A percentile compares a stretch with the other conserved stretches of the same genome.
Evolutionary conservation across 2,113 vertebrate species (phyloP).

Genomic region (Sorex fumeus): DNA sequence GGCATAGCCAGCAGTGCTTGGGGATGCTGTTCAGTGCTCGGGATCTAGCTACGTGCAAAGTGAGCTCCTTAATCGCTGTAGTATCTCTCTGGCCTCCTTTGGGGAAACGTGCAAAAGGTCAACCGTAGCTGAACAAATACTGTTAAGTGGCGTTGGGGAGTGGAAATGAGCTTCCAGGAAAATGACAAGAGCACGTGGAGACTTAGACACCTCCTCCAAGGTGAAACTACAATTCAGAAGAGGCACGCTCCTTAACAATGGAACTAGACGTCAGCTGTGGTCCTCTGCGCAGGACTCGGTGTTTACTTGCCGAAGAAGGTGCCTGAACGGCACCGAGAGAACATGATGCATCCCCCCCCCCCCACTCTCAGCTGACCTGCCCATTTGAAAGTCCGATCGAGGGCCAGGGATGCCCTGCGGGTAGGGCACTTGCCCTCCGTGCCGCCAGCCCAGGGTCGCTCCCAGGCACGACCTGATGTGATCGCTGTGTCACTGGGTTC

Average conservation of each 20-base stretch:
- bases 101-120: not conserved
- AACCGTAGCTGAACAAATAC: constrained; percentile 47
- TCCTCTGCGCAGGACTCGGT: not conserved
- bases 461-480: not conserved
- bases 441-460: no score
- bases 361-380: not conserved
- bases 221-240: not conserved
- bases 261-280: not conserved
- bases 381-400: not conserved
- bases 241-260: not conserved
- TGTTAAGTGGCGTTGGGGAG: constrained; percentile 8
- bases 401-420: no score
- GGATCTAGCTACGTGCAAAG: no score
- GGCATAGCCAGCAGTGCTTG: not conserved
- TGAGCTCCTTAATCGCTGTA: no score
- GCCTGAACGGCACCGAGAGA: not conserved
- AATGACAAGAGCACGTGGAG: not conserved
- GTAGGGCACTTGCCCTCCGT: no score
- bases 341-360: not conserved
- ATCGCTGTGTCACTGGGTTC: no score
- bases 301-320: not conserved
- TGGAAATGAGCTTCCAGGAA: not conserved
- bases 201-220: not conserved
- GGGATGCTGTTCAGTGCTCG: not conserved
- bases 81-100: not conserved